phyloP scores from a whole-genome alignment of 1,140 invertebrate genomes.

The Tetranychus cinnabarinus region DNA sequence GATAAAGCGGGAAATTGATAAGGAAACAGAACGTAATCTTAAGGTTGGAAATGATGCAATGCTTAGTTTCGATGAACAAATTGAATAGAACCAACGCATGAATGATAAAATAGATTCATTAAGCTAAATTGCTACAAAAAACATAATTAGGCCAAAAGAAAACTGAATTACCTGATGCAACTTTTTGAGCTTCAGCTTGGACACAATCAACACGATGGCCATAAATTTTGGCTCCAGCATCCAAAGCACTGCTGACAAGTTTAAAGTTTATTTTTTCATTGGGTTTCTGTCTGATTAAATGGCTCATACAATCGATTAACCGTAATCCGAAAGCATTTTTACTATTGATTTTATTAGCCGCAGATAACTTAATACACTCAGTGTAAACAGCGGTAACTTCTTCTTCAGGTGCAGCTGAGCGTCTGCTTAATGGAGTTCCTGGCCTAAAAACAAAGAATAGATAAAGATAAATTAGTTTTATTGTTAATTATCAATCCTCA shows the following conservation, averaged over 20 bases:
- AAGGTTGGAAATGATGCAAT: too few relatives aligned
- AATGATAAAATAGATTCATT: background rate
- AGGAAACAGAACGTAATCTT: too few relatives aligned
- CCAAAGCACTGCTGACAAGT: constrained; percentile 48
- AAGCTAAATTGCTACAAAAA: background rate
- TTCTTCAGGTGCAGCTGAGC: background rate
- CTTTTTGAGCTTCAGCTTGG: constrained; percentile 45
- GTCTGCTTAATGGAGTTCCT: too few relatives aligned
- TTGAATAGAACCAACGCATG: too few relatives aligned
- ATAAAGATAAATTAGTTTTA: too few relatives aligned
- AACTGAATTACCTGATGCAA: constrained; percentile 34
- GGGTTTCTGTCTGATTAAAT: constrained; percentile 31
- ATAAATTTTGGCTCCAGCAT: constrained; percentile 60
- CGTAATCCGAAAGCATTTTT: constrained; percentile 62
- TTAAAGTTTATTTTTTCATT: constrained; percentile 17
- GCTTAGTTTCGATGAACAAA: too few relatives aligned
- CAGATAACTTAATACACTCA: constrained; percentile 37
- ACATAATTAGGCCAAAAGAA: constrained; percentile 17
- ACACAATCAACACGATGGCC: constrained; percentile 50
- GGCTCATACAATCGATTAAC: constrained; percentile 53
- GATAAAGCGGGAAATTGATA: too few relatives aligned
- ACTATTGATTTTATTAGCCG: constrained; percentile 52
- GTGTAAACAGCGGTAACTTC: constrained; percentile 23
- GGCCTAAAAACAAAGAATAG: too few relatives aligned
- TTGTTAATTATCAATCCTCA: too few relatives aligned